Evolutionary conservation across 1,140 invertebrate species (phyloP), one percentile per base, ranked within the genome.

Genomic region (Oryzaephilus surinamensis): DNA sequence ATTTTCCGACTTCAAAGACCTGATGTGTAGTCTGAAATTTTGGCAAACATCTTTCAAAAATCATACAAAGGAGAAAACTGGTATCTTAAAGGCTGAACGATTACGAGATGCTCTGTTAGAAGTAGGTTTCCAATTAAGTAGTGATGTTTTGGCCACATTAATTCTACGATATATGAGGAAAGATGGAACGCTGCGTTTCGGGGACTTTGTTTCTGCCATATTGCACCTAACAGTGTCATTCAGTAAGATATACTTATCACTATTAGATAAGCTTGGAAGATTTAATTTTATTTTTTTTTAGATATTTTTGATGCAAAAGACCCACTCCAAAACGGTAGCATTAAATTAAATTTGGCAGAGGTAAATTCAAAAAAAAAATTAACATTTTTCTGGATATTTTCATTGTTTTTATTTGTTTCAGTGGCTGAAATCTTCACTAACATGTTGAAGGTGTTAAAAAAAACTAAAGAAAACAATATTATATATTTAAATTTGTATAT

Each of bases 11-110:
- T 94, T 93, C 60, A 91, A 91, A 60, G 86, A 92, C 55, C 69
- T 95, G 29, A 91, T 95, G 76, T 90, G 84, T 43, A 92, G 86
- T 55, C 62, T 95, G 12, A 92, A 91, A 58, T 76, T 81, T 39
- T 93, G 90, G 89, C 90, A 94, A 59, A 78, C 77, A 4, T 82
- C 86, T 3, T 95, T 94, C 59, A 89, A 87, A 58, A 84, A 79
- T 52, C 87, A 94, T 56, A 86, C 88, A 1, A 85, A 86, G 54
- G 88, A 92, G 55, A 90, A 90, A 61, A 88, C 86, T 7, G 89
- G 90, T 13, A 86, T 94, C 19, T 62, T 95, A 14, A 79, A 84
- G 50, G 87, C 86, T 2, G 90, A 95, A 66, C 70, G 85, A 41
- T 64, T 93, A 32, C 69, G 84, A 13, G 88, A 92, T 55, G 85